These are phyloP conservation scores for Octopus sinensis DNA, from an alignment of 1,140 invertebrate species.

Conservation along the genomic window DNA sequence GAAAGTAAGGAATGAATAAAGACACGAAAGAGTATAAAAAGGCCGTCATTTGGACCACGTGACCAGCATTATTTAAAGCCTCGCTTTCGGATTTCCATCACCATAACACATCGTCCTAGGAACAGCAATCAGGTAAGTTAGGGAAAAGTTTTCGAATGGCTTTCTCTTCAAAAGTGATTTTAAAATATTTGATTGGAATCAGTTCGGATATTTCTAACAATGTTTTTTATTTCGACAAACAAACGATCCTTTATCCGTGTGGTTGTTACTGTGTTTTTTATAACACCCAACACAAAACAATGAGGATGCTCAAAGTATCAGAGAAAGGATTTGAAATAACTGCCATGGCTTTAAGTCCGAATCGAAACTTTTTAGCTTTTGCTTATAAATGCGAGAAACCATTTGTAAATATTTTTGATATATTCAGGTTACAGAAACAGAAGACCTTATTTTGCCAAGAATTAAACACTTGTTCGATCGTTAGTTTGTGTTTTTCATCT, in stretches of 20 bases:
- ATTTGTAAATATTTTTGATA: not conserved
- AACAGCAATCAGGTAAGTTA: no score
- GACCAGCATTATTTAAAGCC: no score
- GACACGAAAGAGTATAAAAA: no score
- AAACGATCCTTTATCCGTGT: not conserved
- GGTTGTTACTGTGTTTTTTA: not conserved
- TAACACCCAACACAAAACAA: not conserved
- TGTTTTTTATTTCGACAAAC: slow-evolving; percentile 39
- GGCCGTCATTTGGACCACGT: no score
- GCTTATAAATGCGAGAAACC: not conserved
- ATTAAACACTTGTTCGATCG: not conserved
- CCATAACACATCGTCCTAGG: no score
- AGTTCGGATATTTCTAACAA: slow-evolving; percentile 50
- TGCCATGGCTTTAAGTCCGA: slow-evolving; percentile 8
- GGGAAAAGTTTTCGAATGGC: no score
- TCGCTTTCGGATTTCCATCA: no score
- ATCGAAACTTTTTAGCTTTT: not conserved
- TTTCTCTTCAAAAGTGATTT: slow-evolving; percentile 30
- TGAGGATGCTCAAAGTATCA: not conserved
- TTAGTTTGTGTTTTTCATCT: not conserved
- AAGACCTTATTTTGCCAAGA: not conserved
- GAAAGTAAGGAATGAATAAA: no score
- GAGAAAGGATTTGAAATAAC: not conserved
- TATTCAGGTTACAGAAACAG: not conserved
- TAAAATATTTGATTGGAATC: slow-evolving; percentile 56